These are phyloP conservation scores for Grus americana DNA, from an alignment of 2,113 vertebrate genomes.

Conservation along the genomic window DNA sequence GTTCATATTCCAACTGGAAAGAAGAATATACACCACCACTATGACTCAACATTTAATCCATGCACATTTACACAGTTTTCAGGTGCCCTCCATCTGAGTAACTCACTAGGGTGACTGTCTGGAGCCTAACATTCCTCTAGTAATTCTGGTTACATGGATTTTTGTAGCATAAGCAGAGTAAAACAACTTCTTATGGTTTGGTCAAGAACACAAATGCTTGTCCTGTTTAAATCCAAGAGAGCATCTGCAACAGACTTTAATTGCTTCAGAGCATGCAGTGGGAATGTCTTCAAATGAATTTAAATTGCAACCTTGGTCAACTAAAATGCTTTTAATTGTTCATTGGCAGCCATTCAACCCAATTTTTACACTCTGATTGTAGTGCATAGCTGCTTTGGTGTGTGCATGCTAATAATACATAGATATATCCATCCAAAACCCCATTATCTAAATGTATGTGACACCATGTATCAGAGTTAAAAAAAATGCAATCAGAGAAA, in stretches of 20 bases:
- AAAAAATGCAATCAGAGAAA: neutral
- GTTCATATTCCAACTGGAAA: neutral
- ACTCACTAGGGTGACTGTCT: neutral
- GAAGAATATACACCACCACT: neutral
- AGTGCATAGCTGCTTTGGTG: neutral
- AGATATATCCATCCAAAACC: neutral
- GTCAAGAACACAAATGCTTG: neutral
- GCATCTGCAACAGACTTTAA: neutral
- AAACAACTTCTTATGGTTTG: neutral
- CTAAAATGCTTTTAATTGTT: slow-evolving; percentile 47
- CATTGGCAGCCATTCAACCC: neutral
- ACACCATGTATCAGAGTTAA: neutral
- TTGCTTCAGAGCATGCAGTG: neutral
- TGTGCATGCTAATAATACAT: neutral
- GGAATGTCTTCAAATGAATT: slow-evolving; percentile 28
- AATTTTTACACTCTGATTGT: neutral
- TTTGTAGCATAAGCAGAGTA: neutral
- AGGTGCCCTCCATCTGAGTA: neutral
- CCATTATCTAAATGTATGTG: neutral
- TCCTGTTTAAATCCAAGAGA: neutral
- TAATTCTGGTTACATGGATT: neutral
- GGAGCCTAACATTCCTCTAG: neutral
- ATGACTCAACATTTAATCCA: neutral
- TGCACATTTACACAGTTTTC: neutral
- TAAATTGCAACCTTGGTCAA: slow-evolving; percentile 9